Base-by-base conservation (phyloP, 2,888 invertebrate species). In the Luffia ferchaultella region DNA sequence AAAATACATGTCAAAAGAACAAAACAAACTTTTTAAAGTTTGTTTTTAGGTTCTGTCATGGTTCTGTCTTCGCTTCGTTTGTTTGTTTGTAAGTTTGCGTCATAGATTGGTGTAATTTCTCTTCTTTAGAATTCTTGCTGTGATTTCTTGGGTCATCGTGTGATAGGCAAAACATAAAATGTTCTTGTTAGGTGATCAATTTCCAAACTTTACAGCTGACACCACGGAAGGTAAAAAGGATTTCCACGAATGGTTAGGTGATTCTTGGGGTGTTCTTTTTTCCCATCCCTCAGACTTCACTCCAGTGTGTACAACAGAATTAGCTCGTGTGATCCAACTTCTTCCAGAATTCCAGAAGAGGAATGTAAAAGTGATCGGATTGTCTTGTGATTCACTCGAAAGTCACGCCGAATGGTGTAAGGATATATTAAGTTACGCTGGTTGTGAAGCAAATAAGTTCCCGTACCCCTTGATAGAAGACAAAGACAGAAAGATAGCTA, bases 201-300 rank as follows among this genome's bases (percentile, higher is more conserved):
- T 98, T 77, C 97, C 97, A 0, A 90, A 98, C 79, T 97, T 98
- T 68, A 76, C 86, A 50, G 96, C 93, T 0, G 87, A 91, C 40
- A 93, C 96, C 0, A 96, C 93, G 20, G 71, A 84, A 51, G 97
- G 98, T 19, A 78, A 85, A 53, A 92, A 98, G 50, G 82, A 91
- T 58, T 95, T 98, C 66, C 90, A 97, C 68, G 88, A 94, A 18
- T 97, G 94, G 93, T 87, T 97, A 52, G 91, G 89, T 50, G 86
- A 93, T 60, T 92, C 92, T 96, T 95, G 95, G 95, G 89, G 90
- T 2, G 88, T 95, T 50, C 67, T 95, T 18, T 95, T 95, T 69
- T 94, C 94, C 0, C 95, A 95, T 70, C 95, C 95, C 0, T 90
- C 92, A 7, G 95, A 95, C 72, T 96, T 91, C 70, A 96, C 95